phyloP scores from a whole-genome alignment of 2,888 invertebrate genomes.

The Margaritifera margaritifera region DNA sequence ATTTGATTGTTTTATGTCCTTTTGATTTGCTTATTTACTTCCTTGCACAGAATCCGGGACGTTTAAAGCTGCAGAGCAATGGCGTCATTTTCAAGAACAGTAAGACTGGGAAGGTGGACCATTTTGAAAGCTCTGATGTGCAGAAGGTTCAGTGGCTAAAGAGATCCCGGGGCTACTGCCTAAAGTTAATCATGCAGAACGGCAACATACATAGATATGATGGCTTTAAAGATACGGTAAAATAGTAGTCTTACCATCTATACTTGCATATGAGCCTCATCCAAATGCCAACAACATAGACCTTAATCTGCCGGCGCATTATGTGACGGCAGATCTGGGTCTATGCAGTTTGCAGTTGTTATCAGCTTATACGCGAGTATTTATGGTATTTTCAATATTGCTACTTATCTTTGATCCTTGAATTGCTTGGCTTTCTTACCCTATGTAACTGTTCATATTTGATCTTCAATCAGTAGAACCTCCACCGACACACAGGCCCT shows the following conservation, averaged over 20 bases:
- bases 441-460: not conserved
- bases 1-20: too few relatives aligned
- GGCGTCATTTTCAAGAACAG: conserved; percentile 93
- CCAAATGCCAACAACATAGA: too few relatives aligned
- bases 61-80: conserved; percentile 92
- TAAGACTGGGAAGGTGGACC: conserved; percentile 97
- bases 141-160: conserved; percentile 93
- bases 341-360: too few relatives aligned
- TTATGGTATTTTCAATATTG: too few relatives aligned
- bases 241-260: conserved; percentile 51
- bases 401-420: too few relatives aligned
- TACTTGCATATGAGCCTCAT: not conserved
- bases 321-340: too few relatives aligned
- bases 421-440: not conserved
- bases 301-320: too few relatives aligned
- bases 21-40: too few relatives aligned
- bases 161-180: conserved; percentile 91
- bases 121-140: conserved; percentile 87
- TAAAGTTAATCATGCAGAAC: conserved; percentile 91
- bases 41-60: conserved; percentile 85
- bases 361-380: too few relatives aligned
- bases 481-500: too few relatives aligned
- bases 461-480: not conserved
- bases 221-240: conserved; percentile 91
- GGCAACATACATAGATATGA: conserved; percentile 92